Conservation (phyloP, 2,888 invertebrate genomes). For the Matsumyia berberina region DNA sequence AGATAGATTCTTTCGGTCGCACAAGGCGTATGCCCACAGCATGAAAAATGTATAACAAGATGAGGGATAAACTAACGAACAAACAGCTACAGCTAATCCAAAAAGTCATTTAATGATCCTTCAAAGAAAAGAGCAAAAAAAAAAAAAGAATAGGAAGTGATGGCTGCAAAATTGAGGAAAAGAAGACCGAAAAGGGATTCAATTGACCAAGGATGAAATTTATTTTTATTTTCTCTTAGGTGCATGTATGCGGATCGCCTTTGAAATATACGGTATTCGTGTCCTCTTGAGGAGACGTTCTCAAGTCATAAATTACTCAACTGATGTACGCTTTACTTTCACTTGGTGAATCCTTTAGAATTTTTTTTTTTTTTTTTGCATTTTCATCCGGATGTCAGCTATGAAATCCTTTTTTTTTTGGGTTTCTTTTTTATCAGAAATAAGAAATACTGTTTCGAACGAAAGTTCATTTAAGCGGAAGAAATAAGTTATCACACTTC, state of each 20-base stretch:
- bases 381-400: slow-evolving; percentile 40
- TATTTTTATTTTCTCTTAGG: slow-evolving; percentile 47
- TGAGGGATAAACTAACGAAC: slow-evolving; percentile 67
- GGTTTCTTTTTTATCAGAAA: slow-evolving; percentile 31
- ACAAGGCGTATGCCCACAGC: slow-evolving; percentile 36
- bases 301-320: slow-evolving; percentile 69
- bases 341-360: slow-evolving; percentile 59
- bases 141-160: slow-evolving; percentile 18
- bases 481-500: slow-evolving; percentile 43
- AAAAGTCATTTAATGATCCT: slow-evolving; percentile 68
- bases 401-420: slow-evolving; percentile 17
- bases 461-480: slow-evolving; percentile 56
- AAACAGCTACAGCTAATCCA: slow-evolving; percentile 60
- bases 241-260: slow-evolving; percentile 45
- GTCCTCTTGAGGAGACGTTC: slow-evolving; percentile 44
- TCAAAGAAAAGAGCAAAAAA: slow-evolving; percentile 45
- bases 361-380: slow-evolving; percentile 27
- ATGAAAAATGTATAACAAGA: slow-evolving; percentile 50
- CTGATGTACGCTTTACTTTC: slow-evolving; percentile 60
- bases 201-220: slow-evolving; percentile 67
- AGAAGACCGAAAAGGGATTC: slow-evolving; percentile 36
- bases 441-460: slow-evolving; percentile 38
- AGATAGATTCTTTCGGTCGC: slow-evolving; percentile 24
- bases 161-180: slow-evolving; percentile 43
- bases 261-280: slow-evolving; percentile 23